Evolutionary conservation across 2,797 vertebrate genomes (phyloP).

Genomic region (Kryptopterus vitreolus): DNA sequence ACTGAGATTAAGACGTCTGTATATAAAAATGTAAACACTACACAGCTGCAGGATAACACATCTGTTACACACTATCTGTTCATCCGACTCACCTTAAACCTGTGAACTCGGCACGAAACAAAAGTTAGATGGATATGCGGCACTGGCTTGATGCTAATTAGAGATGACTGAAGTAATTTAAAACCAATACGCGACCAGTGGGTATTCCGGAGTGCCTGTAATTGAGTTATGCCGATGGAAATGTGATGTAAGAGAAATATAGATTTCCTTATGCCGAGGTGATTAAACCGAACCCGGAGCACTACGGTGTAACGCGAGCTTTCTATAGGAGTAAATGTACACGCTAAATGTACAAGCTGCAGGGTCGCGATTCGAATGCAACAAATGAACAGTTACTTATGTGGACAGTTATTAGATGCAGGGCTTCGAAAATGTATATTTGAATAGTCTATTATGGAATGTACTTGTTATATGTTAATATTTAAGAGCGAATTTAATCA

Average conservation of each 20-base stretch:
- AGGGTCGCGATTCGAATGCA: not conserved
- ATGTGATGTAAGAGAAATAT: not conserved
- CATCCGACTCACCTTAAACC: not conserved
- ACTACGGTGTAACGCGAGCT: not conserved
- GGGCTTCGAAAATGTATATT: not conserved
- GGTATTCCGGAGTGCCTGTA: not conserved
- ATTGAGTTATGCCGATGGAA: conserved; percentile 1
- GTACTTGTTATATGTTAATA: not conserved
- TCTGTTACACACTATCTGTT: too few relatives aligned
- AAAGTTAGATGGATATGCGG: not conserved
- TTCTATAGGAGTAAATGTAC: not conserved
- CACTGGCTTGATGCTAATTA: conserved; percentile 1
- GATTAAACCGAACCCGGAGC: not conserved
- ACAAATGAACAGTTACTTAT: not conserved
- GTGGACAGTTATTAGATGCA: not conserved
- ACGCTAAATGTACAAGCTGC: not conserved
- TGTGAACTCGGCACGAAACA: not conserved
- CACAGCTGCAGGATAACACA: not conserved
- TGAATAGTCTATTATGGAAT: not conserved
- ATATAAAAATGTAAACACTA: too few relatives aligned
- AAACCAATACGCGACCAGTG: not conserved
- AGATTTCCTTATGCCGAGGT: not conserved
- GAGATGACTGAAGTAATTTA: not conserved
- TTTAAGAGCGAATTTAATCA: not conserved
- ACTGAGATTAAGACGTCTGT: too few relatives aligned